Percentiles rank a stretch among this genome's conserved stretches.
Conservation (phyloP, 2,113 vertebrate species). For the Lepisosteus osseus region DNA sequence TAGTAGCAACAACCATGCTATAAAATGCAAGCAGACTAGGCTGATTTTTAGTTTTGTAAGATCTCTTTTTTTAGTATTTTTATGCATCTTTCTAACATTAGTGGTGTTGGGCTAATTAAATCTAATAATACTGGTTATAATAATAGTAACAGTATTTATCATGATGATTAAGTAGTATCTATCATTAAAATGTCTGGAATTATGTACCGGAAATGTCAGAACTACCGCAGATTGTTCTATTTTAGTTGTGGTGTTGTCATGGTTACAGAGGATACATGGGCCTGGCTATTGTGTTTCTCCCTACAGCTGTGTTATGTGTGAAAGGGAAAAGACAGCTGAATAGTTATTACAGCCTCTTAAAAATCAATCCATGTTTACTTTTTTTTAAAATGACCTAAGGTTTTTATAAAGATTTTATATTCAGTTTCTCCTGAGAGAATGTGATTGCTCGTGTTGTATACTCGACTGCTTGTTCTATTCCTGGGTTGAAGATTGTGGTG, state of each 20-base stretch:
- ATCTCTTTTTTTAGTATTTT: too few species aligned
- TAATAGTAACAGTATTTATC: constrained; percentile 13
- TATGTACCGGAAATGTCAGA: constrained; percentile 59
- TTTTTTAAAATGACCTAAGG: too few species aligned
- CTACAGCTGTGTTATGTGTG: constrained; percentile 48
- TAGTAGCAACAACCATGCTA: background rate
- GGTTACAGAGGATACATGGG: constrained; percentile 63
- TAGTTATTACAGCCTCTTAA: background rate
- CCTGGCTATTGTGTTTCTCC: constrained; percentile 43
- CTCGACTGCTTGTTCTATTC: too few species aligned
- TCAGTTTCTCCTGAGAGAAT: too few species aligned
- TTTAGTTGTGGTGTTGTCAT: constrained; percentile 69
- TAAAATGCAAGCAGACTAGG: background rate
- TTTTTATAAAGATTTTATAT: too few species aligned
- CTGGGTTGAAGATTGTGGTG: too few species aligned
- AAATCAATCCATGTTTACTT: background rate
- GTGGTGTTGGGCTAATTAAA: background rate
- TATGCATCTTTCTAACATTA: too few species aligned
- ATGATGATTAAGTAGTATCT: constrained; percentile 34
- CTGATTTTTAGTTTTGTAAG: background rate
- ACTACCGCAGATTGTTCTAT: constrained; percentile 60
- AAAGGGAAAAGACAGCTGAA: constrained; percentile 44
- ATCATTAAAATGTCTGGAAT: constrained; percentile 51
- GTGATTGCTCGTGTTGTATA: too few species aligned
- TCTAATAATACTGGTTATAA: constrained; percentile 7